Evolutionary conservation across 2,113 vertebrate species (phyloP).

Genomic region (Misgurnus anguillicaudatus): DNA sequence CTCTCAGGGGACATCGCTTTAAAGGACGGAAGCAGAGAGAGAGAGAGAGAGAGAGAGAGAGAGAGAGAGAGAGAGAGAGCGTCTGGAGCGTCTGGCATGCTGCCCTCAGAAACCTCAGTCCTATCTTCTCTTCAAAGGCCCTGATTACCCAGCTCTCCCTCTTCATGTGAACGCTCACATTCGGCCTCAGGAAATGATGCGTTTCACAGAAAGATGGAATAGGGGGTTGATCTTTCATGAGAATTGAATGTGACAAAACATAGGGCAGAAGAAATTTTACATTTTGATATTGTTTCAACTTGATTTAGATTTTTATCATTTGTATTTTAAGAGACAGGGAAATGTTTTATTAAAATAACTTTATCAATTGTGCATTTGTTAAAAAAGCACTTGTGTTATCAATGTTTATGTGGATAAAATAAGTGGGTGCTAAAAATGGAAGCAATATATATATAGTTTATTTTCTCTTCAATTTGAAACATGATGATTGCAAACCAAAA

Average conservation of each 20-base stretch:
- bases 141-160: constrained; percentile 44
- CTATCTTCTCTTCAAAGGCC: constrained; percentile 47
- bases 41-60: neutral
- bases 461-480: too few species aligned
- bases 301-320: neutral
- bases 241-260: constrained; percentile 5
- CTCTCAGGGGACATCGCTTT: constrained; percentile 51
- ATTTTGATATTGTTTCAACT: neutral
- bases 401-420: too few species aligned
- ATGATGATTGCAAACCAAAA: too few species aligned
- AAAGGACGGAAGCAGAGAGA: constrained; percentile 34
- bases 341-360: too few species aligned
- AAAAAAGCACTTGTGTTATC: too few species aligned
- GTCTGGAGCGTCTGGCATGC: constrained; percentile 29
- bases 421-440: too few species aligned
- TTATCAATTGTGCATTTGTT: too few species aligned
- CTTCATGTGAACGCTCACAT: constrained; percentile 31
- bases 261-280: neutral
- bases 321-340: too few species aligned
- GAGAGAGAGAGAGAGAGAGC: neutral
- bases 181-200: constrained; percentile 4
- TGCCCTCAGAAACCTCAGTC: constrained; percentile 42
- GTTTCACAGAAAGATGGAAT: constrained; percentile 12
- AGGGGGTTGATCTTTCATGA: neutral
- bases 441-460: too few species aligned